Conservation (phyloP, 2,113 vertebrate species). For the Siniperca knerii region DNA sequence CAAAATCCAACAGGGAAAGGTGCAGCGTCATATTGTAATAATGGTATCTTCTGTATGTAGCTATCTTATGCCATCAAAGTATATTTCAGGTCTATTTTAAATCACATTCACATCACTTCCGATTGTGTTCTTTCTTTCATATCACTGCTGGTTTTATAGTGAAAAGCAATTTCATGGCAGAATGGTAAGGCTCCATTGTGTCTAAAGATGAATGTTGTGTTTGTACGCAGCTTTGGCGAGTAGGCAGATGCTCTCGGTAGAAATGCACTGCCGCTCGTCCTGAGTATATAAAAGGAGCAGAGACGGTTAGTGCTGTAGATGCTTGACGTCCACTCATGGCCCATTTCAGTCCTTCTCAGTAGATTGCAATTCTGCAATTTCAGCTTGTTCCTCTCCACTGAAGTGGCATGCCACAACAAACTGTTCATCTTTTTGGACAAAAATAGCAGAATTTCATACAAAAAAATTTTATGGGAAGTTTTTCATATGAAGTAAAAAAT, state of each 20-base stretch:
- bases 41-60: not conserved
- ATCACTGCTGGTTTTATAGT: constrained; percentile 38
- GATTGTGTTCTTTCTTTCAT: constrained; percentile 33
- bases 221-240: constrained; percentile 28
- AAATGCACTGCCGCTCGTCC: constrained; percentile 13
- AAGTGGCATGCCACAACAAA: constrained; percentile 48
- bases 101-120: constrained; percentile 25
- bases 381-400: constrained; percentile 56
- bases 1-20: not conserved
- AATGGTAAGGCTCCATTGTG: constrained; percentile 51
- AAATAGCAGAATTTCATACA: not conserved
- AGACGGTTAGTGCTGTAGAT: constrained; percentile 47
- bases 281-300: constrained; percentile 44
- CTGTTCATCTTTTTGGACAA: constrained; percentile 24
- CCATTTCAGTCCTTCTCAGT: constrained; percentile 48
- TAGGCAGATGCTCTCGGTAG: constrained; percentile 32
- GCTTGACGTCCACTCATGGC: constrained; percentile 55
- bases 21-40: not conserved
- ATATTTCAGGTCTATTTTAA: constrained; percentile 54
- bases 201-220: constrained; percentile 59
- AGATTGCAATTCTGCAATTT: constrained; percentile 61
- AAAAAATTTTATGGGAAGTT: not conserved
- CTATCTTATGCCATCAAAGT: constrained; percentile 21
- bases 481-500: not conserved
- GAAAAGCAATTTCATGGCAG: constrained; percentile 70